Base-by-base conservation (phyloP, 2,888 invertebrate species). In the Agapostemon virescens region DNA sequence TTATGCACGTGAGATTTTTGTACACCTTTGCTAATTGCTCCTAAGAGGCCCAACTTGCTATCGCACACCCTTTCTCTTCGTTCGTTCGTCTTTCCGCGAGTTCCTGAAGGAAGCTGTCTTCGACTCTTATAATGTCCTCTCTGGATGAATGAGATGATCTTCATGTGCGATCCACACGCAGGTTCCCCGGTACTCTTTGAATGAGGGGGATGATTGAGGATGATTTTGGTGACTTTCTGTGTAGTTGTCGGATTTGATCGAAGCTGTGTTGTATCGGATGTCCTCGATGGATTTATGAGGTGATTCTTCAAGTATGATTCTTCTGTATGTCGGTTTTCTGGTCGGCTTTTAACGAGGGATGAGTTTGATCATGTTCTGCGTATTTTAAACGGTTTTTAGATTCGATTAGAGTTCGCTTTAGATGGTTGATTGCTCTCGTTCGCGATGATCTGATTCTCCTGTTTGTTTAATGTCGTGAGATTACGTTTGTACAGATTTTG, bases 11-110 rank as follows among this genome's bases (percentile, higher is more conserved):
- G n/a, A n/a, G n/a, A n/a, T 77, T 81, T 79, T 71, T 58, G 69
- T 75, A 69, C 61, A 42, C 64, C 55, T 55, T n/a, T 55, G 69
- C 74, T 66, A 69, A 76, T 38, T 36, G 42, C 67, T 73, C 76
- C 66, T 76, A 52, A 67, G 69, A 70, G 73, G 71, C 30, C 71
- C 81, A 26, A 49, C 20, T 61, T 67, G 64, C 17, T 9, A 58
- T 17, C 30, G n/a, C n/a, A n/a, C n/a, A 17, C 58, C 33, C 58
- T 58, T 17, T 38, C 6, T 69, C 26, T 26, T 42, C 17, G 2
- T 20, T 15, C 66, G 11, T 49, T 45, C 13, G 3, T 42, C 26
- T 49, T 49, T 42, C 33, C n/a, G 42, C 38, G 52, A 30, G 20
- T 26, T 42, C 20, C 11, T 40, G 40, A n/a, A 23, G 36, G 26